Evolutionary conservation across 2,888 invertebrate genomes (phyloP), one percentile per base, ranked within the genome.

Genomic region (Calameuta filiformis): DNA sequence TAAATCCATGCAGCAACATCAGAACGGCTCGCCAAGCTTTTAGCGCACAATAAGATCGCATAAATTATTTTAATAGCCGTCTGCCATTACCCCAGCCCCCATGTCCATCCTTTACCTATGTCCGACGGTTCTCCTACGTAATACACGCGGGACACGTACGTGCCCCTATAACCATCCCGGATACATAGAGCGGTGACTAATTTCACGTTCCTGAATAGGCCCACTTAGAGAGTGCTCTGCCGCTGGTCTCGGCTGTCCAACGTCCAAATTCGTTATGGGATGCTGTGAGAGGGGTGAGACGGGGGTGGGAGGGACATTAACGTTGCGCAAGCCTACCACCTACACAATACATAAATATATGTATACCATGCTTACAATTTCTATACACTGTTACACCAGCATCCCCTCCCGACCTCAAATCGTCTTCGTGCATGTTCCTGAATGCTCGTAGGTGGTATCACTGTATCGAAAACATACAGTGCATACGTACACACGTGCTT

Each of bases 41-140:
- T 81, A 83, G 81, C 83, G 82, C 79, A 83, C 83, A 83, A 83
- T 83, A 81, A 82, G 81, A 83, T 83, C 81, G 81, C 81, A 83
- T 83, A 82, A 82, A 83, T 83, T 83, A 83, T 83, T 83, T 83
- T 83, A 82, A 83, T 83, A 83, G 83, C 77, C 79, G 79, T 76
- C 79, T 78, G 79, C 83, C 80, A 82, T 83, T 82, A 83, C 79
- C 81, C 77, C 80, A 35, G 40, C 68, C 76, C 56, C 80, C 71
- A 75, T 69, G 71, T 69, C 71, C 71, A 69, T 31, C 71, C 71
- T 9, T 4, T 40, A 40, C 40, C 71, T 33, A 33, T 11, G 31
- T 33, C 71, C 30, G 30, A 33, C 71, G 30, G 12, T 69, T 69
- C 71, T 12, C 71, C 30, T 69, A 33, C 31, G 33, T 33, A 31